These are phyloP conservation scores for Tribolium madens DNA, from an alignment of 1,140 invertebrate genomes.

Conservation along the genomic window DNA sequence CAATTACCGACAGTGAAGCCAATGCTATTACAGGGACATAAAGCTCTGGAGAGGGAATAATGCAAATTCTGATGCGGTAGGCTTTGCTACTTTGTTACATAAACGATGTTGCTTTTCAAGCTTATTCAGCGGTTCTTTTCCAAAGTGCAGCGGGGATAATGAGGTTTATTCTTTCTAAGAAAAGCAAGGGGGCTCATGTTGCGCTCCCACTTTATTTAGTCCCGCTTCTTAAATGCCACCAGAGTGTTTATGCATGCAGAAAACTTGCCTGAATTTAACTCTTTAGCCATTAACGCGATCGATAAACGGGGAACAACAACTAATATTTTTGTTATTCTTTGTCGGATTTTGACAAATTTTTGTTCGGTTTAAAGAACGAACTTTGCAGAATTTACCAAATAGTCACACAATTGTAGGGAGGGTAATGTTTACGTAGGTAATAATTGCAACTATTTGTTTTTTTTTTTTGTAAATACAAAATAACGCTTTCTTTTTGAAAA, in stretches of 20 bases:
- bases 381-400: no score
- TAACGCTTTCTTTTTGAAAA: no score
- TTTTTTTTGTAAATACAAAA: no score
- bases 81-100: constrained; percentile 48
- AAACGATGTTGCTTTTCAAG: constrained; percentile 48
- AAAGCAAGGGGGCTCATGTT: constrained; percentile 40
- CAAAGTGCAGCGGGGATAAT: constrained; percentile 48
- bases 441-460: no score
- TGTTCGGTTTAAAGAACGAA: no score
- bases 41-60: constrained; percentile 46
- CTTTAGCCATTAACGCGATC: constrained; percentile 22
- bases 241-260: constrained; percentile 28
- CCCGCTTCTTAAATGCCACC: constrained; percentile 9
- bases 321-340: no score
- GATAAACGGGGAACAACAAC: not conserved
- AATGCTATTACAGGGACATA: constrained; percentile 38
- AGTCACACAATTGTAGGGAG: no score
- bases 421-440: no score
- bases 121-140: constrained; percentile 49
- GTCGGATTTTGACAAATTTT: no score
- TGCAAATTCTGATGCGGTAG: constrained; percentile 42
- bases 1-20: constrained; percentile 29
- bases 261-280: constrained; percentile 19
- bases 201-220: constrained; percentile 27
- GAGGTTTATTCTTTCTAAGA: constrained; percentile 48